These are phyloP conservation scores for Aplochiton taeniatus DNA, from an alignment of 2,797 vertebrate species.

Conservation along the genomic window DNA sequence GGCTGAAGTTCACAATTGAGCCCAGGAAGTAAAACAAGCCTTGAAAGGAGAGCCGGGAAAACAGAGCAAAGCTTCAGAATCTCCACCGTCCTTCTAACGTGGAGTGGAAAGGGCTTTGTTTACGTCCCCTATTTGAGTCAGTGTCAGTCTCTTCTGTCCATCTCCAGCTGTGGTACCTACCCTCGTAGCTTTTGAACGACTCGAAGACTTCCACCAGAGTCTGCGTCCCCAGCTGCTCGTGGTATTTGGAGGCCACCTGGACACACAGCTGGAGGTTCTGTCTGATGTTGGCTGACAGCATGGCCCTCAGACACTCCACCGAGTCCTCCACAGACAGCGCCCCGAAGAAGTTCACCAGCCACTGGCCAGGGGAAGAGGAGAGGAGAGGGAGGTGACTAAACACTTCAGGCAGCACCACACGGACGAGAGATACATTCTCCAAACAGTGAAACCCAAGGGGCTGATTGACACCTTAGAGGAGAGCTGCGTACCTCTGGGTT, in stretches of 20 bases:
- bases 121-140: too few relatives aligned
- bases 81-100: not conserved
- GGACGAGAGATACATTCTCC: not conserved
- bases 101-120: too few relatives aligned
- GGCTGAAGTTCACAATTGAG: constrained; percentile 91
- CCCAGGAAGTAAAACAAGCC: constrained; percentile 91
- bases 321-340: constrained; percentile 90
- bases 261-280: constrained; percentile 92
- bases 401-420: not conserved
- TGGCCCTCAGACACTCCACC: constrained; percentile 85
- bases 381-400: constrained; percentile 4
- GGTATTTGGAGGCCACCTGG: constrained; percentile 90
- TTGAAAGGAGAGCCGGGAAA: constrained; percentile 51
- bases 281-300: constrained; percentile 88
- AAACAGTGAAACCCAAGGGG: not conserved
- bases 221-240: constrained; percentile 88
- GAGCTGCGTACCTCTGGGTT: constrained; percentile 84
- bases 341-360: constrained; percentile 93
- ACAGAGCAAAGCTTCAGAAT: constrained; percentile 18
- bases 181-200: constrained; percentile 93
- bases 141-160: too few relatives aligned
- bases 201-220: constrained; percentile 90
- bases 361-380: constrained; percentile 63
- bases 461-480: too few relatives aligned
- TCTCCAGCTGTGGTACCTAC: constrained; percentile 60